Conservation (phyloP, 2,888 invertebrate genomes). For the Leistus spinibarbis region DNA sequence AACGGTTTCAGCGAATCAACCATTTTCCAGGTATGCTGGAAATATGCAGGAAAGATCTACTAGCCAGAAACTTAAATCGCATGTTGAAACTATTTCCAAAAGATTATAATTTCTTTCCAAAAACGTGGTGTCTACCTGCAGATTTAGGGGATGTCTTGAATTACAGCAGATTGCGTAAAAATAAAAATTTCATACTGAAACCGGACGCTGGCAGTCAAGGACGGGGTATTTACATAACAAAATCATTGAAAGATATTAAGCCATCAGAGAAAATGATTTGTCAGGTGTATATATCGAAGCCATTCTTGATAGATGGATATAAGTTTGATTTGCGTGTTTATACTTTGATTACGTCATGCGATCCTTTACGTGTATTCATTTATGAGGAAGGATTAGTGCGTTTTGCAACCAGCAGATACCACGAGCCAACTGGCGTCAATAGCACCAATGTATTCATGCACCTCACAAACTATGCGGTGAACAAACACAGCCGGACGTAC, state of each 20-base stretch:
- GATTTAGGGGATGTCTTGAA: constrained; percentile 78
- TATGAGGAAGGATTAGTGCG: constrained; percentile 90
- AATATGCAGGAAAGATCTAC: constrained; percentile 77
- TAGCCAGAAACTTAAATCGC: constrained; percentile 87
- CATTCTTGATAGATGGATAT: constrained; percentile 87
- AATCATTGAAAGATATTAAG: constrained; percentile 79
- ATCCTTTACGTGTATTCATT: constrained; percentile 86
- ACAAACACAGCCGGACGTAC: constrained; percentile 87
- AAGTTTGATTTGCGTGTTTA: constrained; percentile 93
- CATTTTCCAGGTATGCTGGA: constrained; percentile 78
- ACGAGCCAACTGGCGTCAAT: constrained; percentile 81
- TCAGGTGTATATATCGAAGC: constrained; percentile 77
- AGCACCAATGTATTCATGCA: constrained; percentile 92
- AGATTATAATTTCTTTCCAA: constrained; percentile 91
- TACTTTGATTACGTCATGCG: constrained; percentile 86
- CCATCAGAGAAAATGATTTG: constrained; percentile 85
- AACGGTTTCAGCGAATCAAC: constrained; percentile 89
- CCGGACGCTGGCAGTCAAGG: constrained; percentile 93
- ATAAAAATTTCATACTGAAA: constrained; percentile 85
- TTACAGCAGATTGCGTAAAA: constrained; percentile 72
- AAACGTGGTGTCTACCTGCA: constrained; percentile 92
- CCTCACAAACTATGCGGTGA: constrained; percentile 91
- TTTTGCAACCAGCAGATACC: constrained; percentile 88
- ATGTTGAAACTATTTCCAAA: constrained; percentile 88
- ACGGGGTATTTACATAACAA: constrained; percentile 85